A percentile compares a stretch with the other conserved stretches of the same genome.
These are phyloP conservation scores for Pluvianellus socialis DNA, from an alignment of 2,113 vertebrate genomes.

Conservation along the genomic window DNA sequence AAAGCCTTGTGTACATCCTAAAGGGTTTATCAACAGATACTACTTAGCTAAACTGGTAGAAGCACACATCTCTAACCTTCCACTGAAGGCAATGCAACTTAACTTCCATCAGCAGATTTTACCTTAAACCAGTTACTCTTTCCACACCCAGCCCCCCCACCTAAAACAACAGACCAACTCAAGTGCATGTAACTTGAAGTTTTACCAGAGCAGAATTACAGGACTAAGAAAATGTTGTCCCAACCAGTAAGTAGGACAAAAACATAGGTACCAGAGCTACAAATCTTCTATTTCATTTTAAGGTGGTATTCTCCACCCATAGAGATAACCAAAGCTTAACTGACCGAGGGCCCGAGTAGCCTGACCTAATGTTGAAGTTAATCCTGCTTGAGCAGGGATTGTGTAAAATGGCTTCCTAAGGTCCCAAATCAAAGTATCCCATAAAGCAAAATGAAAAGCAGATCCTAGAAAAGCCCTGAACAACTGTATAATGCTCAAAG, in stretches of 20 bases:
- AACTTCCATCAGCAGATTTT: not conserved
- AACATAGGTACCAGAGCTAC: not conserved
- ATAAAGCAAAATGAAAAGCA: not conserved
- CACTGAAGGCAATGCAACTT: not conserved
- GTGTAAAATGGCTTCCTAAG: not conserved
- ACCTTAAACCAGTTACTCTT: not conserved
- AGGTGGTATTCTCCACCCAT: not conserved
- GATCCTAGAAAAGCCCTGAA: not conserved
- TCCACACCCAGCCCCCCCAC: rapidly evolving
- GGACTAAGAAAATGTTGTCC: not conserved
- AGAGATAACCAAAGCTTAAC: not conserved
- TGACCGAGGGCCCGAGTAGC: not conserved
- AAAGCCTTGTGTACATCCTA: not conserved
- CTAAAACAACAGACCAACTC: not conserved
- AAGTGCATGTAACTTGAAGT: rapidly evolving
- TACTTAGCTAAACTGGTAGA: not conserved
- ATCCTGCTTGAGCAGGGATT: not conserved
- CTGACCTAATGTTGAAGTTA: not conserved
- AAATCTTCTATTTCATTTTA: not conserved
- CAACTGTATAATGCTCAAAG: not conserved
- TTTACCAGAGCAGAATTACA: not conserved
- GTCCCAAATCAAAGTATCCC: not conserved
- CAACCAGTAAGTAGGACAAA: not conserved
- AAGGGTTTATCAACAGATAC: not conserved
- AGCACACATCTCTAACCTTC: not conserved